phyloP scores from a whole-genome alignment of 1,140 invertebrate genomes.

The Antheraea pernyi region DNA sequence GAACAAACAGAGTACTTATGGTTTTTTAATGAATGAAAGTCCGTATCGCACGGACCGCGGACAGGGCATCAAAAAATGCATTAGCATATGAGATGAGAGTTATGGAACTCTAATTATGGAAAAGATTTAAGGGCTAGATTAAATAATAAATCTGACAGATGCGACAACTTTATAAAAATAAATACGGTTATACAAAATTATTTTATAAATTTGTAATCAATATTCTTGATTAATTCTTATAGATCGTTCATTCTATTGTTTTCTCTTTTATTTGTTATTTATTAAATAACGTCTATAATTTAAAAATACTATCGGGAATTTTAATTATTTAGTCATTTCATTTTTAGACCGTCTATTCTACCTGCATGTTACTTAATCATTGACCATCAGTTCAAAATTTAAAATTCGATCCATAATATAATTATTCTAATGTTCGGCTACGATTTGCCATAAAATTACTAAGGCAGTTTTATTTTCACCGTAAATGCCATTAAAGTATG shows the following conservation, averaged over 20 bases:
- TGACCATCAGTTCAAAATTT: neutral
- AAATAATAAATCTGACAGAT: conserved; percentile 32
- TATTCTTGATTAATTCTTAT: too few species aligned
- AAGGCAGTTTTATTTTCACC: neutral
- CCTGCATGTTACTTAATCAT: neutral
- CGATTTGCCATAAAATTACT: conserved; percentile 10
- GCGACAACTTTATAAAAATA: neutral
- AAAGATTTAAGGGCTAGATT: conserved; percentile 20
- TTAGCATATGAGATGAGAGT: conserved; percentile 56
- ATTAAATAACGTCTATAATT: too few species aligned
- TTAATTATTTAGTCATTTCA: too few species aligned
- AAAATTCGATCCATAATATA: conserved; percentile 31
- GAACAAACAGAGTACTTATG: neutral
- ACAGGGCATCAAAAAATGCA: conserved; percentile 24
- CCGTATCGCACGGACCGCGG: conserved; percentile 21
- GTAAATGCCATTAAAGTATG: conserved; percentile 37
- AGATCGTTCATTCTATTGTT: too few species aligned
- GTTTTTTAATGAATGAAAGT: conserved; percentile 15
- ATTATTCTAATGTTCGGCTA: conserved; percentile 54
- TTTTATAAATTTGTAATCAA: too few species aligned
- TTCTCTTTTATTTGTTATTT: too few species aligned
- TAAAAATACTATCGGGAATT: too few species aligned
- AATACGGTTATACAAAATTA: too few species aligned
- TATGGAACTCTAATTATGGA: conserved; percentile 33
- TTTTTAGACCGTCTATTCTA: too few species aligned